phyloP scores from a whole-genome alignment of 2,888 invertebrate species.

The Diogma glabrata region DNA sequence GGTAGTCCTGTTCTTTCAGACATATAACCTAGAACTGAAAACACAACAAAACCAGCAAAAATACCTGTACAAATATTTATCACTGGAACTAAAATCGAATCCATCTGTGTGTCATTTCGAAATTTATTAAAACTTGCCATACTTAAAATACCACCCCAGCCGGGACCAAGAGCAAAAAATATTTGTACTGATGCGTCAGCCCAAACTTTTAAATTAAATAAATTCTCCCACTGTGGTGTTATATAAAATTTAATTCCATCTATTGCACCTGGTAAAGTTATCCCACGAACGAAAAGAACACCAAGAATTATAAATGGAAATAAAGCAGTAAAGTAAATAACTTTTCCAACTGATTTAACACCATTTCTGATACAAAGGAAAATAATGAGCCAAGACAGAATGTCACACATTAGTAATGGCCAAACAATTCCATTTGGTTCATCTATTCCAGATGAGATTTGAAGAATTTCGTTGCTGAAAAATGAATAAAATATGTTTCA shows the following conservation, averaged over 20 bases:
- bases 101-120: constrained; percentile 58
- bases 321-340: constrained; percentile 76
- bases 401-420: constrained; percentile 63
- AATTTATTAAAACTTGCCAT: constrained; percentile 77
- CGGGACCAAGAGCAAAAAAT: constrained; percentile 81
- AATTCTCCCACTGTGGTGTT: constrained; percentile 64
- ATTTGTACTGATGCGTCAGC: constrained; percentile 88
- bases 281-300: constrained; percentile 59
- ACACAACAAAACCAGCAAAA: constrained; percentile 69
- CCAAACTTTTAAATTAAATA: constrained; percentile 74
- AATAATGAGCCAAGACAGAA: constrained; percentile 67
- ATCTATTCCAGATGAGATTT: constrained; percentile 60
- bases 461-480: constrained; percentile 63
- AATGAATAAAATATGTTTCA: too few relatives aligned
- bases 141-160: constrained; percentile 74
- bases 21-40: constrained; percentile 66
- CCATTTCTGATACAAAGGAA: constrained; percentile 80
- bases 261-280: constrained; percentile 69
- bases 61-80: constrained; percentile 65
- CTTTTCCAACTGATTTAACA: constrained; percentile 56
- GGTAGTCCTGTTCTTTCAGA: constrained; percentile 59
- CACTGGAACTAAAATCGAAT: constrained; percentile 57
- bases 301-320: constrained; percentile 69
- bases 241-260: constrained; percentile 67
- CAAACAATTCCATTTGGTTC: constrained; percentile 68